Base-by-base conservation (phyloP, 2,113 vertebrate genomes). In the Myxocyprinus asiaticus region DNA sequence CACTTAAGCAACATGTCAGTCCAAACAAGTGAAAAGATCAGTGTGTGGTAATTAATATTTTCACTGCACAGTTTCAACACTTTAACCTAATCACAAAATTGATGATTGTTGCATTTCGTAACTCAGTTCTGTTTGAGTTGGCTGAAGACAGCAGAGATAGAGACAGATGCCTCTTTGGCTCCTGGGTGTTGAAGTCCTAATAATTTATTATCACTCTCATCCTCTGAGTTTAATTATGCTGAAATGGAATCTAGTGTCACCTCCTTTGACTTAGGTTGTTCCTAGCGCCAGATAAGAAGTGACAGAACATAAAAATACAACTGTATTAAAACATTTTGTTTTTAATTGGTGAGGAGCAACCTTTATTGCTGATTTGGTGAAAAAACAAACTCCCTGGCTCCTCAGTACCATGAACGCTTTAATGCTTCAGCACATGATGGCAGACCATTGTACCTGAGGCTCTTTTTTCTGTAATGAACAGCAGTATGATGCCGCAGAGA, bases 401-500 rank as follows among this genome's bases (percentile, higher is more conserved):
- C 55, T 62, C 11, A 67, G 53, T 71, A 42, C 42, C 74, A 45
- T 45, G 53, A 76, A 81, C 14, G 61, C 76, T 84, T 79, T 84
- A 79, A 79, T 79, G 76, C 56, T 79, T 67, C 83, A 62, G 71
- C 67, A 76, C 67, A 67, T 80, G 79, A 82, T 61, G 12, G 53
- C 76, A 79, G 78, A 67, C 71, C 62, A 66, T 51, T 74, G 53
- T 75, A 84, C 79, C 76, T 76, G 76, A 76, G 78, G 62, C 66
- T 14, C 76, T 78, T 81, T 71, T 69, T 79, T 69, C 76, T 47
- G 69, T 15, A 69, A 70, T 43, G 50, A 78, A 45, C 65, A 43
- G 82, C 82, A 78, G 75, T 78, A 33, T 33, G 70, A 76, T 84
- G 61, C 70, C 59, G 71, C 79, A 81, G 79, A 81, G 76, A 79